Evolutionary conservation across 2,888 invertebrate genomes (phyloP).

Genomic region (Micoletzkya japonica): DNA sequence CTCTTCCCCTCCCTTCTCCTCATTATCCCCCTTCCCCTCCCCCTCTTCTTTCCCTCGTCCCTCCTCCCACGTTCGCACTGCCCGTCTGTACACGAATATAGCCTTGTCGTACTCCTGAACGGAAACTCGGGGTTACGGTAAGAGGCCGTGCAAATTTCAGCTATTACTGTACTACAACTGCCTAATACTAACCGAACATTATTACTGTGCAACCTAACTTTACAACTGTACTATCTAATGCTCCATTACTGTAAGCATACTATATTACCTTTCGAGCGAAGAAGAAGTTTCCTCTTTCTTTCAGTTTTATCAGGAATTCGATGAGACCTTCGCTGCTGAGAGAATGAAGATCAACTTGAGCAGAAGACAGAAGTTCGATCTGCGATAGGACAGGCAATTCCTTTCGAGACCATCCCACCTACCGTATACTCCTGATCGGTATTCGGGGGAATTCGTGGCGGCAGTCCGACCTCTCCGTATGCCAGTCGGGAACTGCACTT

Average conservation of each 20-base stretch:
- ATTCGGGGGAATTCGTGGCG: slow-evolving; percentile 4
- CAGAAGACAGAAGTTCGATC: slow-evolving; percentile 13
- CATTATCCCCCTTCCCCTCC: neutral
- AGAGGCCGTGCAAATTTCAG: neutral
- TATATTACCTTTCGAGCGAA: slow-evolving; percentile 10
- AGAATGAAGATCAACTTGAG: neutral
- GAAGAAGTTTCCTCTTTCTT: slow-evolving; percentile 24
- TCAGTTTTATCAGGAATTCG: slow-evolving; percentile 7
- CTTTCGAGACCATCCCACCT: no score
- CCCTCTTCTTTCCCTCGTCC: neutral
- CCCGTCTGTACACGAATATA: slow-evolving; percentile 40
- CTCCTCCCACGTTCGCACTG: slow-evolving; percentile 4
- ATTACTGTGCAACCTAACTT: no score
- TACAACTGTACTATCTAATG: neutral
- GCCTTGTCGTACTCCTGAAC: slow-evolving; percentile 39
- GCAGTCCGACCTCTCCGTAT: slow-evolving; percentile 19
- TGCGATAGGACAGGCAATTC: no score
- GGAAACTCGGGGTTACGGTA: neutral
- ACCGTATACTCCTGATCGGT: slow-evolving; percentile 25
- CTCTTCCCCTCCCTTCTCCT: slow-evolving; percentile 25
- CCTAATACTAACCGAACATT: no score
- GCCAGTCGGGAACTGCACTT: slow-evolving; percentile 19
- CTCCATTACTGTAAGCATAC: neutral
- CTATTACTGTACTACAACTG: no score
- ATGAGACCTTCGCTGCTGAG: neutral